A percentile compares a stretch with the other conserved stretches of the same genome.
These are phyloP conservation scores for Dicrostonyx torquatus DNA, from an alignment of 2,797 vertebrate genomes.

Conservation along the genomic window DNA sequence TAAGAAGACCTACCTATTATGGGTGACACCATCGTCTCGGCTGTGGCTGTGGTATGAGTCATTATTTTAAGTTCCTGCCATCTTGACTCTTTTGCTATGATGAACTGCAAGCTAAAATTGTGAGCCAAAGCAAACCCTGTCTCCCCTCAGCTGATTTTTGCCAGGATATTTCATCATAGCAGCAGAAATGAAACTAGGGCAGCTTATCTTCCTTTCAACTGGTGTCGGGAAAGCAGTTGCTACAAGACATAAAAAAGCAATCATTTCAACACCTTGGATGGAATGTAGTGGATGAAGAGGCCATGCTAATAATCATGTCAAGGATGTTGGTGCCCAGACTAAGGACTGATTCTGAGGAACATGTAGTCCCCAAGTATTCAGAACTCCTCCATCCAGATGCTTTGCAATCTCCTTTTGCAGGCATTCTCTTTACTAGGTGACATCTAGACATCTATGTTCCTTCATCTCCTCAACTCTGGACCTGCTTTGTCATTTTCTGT, in stretches of 20 bases:
- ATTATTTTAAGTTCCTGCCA: neutral
- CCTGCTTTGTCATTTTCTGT: constrained; percentile 25
- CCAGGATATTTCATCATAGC: neutral
- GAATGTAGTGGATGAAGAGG: neutral
- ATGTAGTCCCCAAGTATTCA: neutral
- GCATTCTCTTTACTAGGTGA: neutral
- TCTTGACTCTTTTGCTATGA: neutral
- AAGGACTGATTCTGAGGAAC: neutral
- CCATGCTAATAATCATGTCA: neutral
- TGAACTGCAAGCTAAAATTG: neutral
- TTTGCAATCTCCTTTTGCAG: neutral
- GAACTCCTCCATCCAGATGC: neutral
- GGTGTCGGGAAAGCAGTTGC: neutral
- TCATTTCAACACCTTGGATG: neutral
- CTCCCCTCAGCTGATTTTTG: neutral
- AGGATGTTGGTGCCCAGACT: neutral
- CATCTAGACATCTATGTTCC: neutral
- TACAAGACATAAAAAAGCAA: neutral
- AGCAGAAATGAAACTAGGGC: neutral
- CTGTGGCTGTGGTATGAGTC: neutral
- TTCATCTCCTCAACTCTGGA: neutral
- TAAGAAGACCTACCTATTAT: neutral
- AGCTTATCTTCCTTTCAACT: constrained; percentile 1
- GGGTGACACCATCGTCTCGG: neutral
- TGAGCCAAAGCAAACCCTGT: neutral